Evolutionary conservation across 23 tunicate genomes (phyloP), one percentile per base, ranked within the genome.

Genomic region (Trididemnum nubilum): DNA sequence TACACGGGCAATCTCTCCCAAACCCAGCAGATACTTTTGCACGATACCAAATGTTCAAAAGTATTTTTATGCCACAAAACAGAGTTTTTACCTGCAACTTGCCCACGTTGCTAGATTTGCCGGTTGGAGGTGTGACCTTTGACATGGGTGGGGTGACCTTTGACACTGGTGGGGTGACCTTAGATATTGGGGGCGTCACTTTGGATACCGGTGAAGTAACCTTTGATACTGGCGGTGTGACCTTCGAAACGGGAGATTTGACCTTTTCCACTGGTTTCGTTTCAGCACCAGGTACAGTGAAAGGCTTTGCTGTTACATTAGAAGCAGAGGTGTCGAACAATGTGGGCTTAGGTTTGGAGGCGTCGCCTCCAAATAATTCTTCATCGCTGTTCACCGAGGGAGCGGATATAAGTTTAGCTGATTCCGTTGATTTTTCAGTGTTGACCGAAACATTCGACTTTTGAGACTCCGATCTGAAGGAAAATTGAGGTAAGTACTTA

Each of bases 221-320:
- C 54, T 44, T 44, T 44, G 29, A 12, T 15, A 44, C 77, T 0
- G 64, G 57, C 0, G 64, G 33, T 2, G 64, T 26, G 27, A 61
- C 67, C 29, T 61, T 61, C 29, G 67, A 21, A 5, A 61, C 26
- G 67, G 67, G 67, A n/a, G 67, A 25, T 9, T 12, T 9, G 18
- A 49, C 71, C 32, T 77, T 77, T n/a, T n/a, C n/a, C 18, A 18
- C 18, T 64, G 71, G 71, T 33, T 70, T 70, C 18, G 38, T 7
- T 3, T 9, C 25, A 15, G 79, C 19, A 12, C 23, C 12, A 15
- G 81, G 12, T 2, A 54, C 23, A 33, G 66, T 18, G 71, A 85
- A 85, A 2, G 84, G 84, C 50, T 85, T 85, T 24, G 90, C 78
- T 7, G 90, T 85, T 1, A 66, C 79, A 36, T 85, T 85, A 22